Evolutionary conservation across 1,140 invertebrate species (phyloP).

Genomic region (Neodiprion pinetum): DNA sequence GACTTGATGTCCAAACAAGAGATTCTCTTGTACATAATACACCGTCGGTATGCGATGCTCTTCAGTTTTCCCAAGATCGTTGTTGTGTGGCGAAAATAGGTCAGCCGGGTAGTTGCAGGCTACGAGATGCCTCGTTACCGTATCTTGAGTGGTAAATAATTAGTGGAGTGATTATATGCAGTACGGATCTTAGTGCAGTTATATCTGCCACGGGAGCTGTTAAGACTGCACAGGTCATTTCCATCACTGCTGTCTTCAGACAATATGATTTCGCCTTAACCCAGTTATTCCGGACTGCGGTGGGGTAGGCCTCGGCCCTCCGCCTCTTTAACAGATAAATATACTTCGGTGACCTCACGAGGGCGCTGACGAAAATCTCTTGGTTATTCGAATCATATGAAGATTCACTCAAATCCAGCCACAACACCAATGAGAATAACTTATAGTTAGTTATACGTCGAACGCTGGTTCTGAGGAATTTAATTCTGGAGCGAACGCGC

Average conservation of each 20-base stretch:
- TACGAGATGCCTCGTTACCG: neutral
- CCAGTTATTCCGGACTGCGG: neutral
- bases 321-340: conserved; percentile 3
- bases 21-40: too few species aligned
- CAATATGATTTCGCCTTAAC: conserved; percentile 3
- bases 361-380: neutral
- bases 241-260: neutral
- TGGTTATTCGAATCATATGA: conserved; percentile 1
- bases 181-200: neutral
- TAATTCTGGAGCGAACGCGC: too few species aligned
- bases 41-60: too few species aligned
- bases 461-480: too few species aligned
- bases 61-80: neutral
- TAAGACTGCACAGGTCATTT: neutral
- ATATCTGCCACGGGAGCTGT: neutral
- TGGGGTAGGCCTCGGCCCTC: neutral
- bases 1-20: too few species aligned
- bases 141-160: neutral
- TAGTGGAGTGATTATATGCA: neutral
- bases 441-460: too few species aligned
- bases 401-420: neutral
- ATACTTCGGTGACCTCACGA: neutral
- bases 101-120: neutral
- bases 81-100: neutral
- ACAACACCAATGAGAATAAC: too few species aligned